A percentile compares a stretch with the other conserved stretches of the same genome.
These are phyloP conservation scores for Pterocles burchelli DNA, from an alignment of 2,113 vertebrate species.

Conservation along the genomic window DNA sequence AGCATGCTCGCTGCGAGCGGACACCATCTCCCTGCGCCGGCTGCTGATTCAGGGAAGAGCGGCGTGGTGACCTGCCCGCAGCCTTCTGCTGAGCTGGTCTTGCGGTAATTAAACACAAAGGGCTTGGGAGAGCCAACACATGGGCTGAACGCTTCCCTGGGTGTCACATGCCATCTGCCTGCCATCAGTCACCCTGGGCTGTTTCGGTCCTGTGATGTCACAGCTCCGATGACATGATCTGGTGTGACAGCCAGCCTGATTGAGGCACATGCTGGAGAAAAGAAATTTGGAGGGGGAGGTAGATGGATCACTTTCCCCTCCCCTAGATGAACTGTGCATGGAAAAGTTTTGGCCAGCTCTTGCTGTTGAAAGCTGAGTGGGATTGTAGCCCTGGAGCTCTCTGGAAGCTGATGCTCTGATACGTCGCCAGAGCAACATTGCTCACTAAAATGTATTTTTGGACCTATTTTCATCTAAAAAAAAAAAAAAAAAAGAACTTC, in stretches of 20 bases:
- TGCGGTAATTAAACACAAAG: not conserved
- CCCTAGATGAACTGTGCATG: not conserved
- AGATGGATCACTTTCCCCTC: not conserved
- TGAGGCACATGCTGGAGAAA: not conserved
- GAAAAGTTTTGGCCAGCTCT: not conserved
- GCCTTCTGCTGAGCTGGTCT: not conserved
- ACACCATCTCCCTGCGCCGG: not conserved
- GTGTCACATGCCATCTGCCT: not conserved
- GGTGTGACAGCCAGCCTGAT: not conserved
- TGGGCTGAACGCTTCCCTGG: not conserved
- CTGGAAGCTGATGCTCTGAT: not conserved
- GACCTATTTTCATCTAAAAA: not conserved
- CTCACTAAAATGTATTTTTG: not conserved
- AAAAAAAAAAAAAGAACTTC: not conserved
- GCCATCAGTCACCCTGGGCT: not conserved
- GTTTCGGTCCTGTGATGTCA: not conserved
- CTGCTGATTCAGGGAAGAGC: not conserved
- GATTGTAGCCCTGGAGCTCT: not conserved
- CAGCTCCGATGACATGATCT: not conserved
- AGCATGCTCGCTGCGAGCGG: not conserved
- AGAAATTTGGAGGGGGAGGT: not conserved
- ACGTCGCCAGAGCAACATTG: not conserved
- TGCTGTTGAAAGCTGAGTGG: not conserved
- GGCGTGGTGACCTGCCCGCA: not conserved
- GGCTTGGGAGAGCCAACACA: not conserved